These are phyloP conservation scores for Theretra japonica DNA, from an alignment of 2,888 invertebrate genomes.

Conservation along the genomic window DNA sequence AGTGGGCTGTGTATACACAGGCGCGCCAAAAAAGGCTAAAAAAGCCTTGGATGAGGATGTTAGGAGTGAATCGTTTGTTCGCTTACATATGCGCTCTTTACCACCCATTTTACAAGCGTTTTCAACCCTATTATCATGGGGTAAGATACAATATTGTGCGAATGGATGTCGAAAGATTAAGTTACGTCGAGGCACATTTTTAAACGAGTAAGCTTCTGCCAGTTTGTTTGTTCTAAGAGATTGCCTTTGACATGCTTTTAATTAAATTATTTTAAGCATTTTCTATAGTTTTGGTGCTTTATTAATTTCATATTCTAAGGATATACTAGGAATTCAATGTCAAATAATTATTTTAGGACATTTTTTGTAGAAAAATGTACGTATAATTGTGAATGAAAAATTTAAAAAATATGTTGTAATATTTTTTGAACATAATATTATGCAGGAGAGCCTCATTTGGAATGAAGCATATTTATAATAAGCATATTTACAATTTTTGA, in stretches of 20 bases:
- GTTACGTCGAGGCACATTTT: conserved; percentile 18
- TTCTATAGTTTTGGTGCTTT: background rate
- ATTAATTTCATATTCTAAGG: background rate
- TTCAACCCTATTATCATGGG: background rate
- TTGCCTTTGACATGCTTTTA: background rate
- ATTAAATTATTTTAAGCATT: conserved; percentile 3
- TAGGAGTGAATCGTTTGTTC: conserved; percentile 13
- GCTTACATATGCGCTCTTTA: conserved; percentile 15
- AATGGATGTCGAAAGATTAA: background rate
- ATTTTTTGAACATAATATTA: too few species aligned
- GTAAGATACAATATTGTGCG: background rate
- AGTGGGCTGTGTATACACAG: background rate
- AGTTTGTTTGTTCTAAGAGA: conserved; percentile 5
- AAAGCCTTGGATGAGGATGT: conserved; percentile 10
- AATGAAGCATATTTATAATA: too few species aligned
- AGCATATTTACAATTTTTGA: too few species aligned
- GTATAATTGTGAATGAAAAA: too few species aligned
- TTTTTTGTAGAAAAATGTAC: too few species aligned
- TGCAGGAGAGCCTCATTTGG: too few species aligned
- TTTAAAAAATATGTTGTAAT: too few species aligned
- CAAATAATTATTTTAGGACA: too few species aligned
- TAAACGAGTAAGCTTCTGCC: background rate
- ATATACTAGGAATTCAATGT: too few species aligned
- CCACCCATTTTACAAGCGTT: background rate
- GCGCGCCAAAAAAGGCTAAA: background rate